phyloP scores from a whole-genome alignment of 2,888 invertebrate species.

The Tryphoninae sp. region DNA sequence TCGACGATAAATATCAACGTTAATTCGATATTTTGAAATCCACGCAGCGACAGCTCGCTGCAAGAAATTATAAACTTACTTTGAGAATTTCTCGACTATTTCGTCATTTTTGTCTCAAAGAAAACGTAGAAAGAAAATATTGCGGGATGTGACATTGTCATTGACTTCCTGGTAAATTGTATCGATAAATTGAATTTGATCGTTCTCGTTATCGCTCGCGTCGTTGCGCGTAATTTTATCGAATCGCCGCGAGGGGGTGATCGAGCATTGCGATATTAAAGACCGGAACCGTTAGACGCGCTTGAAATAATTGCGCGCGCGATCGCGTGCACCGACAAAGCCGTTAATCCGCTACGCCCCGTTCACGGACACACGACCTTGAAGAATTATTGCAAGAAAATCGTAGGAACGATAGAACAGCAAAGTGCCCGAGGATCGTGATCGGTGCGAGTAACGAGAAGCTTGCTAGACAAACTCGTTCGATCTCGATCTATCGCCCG shows the following conservation, averaged over 20 bases:
- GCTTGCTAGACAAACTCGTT: slow-evolving; percentile 6
- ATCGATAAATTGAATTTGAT: background rate
- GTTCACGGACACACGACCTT: slow-evolving; percentile 56
- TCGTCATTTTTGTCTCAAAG: background rate
- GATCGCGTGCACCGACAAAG: slow-evolving; percentile 24
- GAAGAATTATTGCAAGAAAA: slow-evolving; percentile 46
- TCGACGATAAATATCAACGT: slow-evolving; percentile 43
- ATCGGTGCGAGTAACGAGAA: background rate
- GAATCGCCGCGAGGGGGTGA: background rate
- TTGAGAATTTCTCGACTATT: background rate
- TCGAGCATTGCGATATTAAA: background rate
- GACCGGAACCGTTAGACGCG: slow-evolving; percentile 56
- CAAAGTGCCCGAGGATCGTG: slow-evolving; percentile 5
- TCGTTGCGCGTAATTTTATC: background rate
- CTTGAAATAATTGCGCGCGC: slow-evolving; percentile 48
- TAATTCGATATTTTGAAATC: slow-evolving; percentile 14
- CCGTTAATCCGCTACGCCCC: slow-evolving; percentile 51
- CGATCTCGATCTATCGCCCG: slow-evolving; percentile 31
- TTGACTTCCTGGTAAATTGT: background rate
- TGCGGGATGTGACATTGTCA: too few species aligned
- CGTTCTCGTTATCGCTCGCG: background rate
- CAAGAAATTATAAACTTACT: background rate
- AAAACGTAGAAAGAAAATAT: too few species aligned
- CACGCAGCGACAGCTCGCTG: background rate
- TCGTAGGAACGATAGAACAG: slow-evolving; percentile 30